phyloP scores from a whole-genome alignment of 2,888 invertebrate genomes.

The Spatulosminthurus flaviceps region DNA sequence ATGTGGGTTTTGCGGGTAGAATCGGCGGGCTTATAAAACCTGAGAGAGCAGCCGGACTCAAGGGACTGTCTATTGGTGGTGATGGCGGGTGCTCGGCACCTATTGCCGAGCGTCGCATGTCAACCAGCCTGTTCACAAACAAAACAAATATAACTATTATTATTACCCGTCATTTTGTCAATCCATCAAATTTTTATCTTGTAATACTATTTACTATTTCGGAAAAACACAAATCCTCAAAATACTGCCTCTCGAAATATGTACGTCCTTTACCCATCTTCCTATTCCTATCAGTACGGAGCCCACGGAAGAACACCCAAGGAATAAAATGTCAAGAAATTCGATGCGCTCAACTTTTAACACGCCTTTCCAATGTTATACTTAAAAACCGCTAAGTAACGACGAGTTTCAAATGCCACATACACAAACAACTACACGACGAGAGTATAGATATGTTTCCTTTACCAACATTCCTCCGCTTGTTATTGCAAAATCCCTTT shows the following conservation, averaged over 20 bases:
- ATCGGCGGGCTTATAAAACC: slow-evolving; percentile 50
- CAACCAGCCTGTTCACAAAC: slow-evolving; percentile 56
- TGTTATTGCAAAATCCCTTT: slow-evolving; percentile 5
- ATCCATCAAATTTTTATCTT: neutral
- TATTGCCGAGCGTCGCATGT: slow-evolving; percentile 60
- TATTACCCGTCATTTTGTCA: neutral
- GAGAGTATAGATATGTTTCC: neutral
- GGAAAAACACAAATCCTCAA: too few species aligned
- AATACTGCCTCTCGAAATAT: too few species aligned
- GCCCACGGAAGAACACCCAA: neutral
- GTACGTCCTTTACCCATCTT: too few species aligned
- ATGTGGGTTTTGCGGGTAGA: slow-evolving; percentile 54
- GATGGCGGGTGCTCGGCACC: slow-evolving; percentile 51
- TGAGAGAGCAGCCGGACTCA: slow-evolving; percentile 31
- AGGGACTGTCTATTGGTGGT: slow-evolving; percentile 37
- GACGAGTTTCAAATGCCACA: neutral
- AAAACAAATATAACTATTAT: too few species aligned
- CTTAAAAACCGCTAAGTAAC: neutral
- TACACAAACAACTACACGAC: too few species aligned
- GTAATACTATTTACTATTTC: too few species aligned
- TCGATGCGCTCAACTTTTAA: neutral
- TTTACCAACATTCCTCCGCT: neutral
- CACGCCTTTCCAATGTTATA: neutral
- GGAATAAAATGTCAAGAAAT: neutral
- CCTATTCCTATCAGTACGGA: too few species aligned